Conservation (phyloP, 2,797 vertebrate species). For the Thunnus albacares region DNA sequence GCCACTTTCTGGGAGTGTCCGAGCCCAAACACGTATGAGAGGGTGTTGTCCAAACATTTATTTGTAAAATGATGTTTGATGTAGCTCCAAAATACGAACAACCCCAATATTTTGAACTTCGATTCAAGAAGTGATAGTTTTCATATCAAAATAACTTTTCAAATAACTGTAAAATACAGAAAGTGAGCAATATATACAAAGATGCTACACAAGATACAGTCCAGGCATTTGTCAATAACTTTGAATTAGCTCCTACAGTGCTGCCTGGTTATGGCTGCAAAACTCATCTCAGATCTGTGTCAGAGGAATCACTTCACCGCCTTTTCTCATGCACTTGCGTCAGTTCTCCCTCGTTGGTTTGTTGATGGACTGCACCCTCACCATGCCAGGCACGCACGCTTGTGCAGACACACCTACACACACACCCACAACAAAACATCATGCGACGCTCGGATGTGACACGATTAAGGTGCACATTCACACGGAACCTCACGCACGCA, state of each 20-base stretch:
- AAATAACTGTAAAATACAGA: slow-evolving; percentile 12
- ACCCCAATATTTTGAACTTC: slow-evolving; percentile 18
- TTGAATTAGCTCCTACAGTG: slow-evolving; percentile 43
- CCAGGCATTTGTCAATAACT: slow-evolving; percentile 37
- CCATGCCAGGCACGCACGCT: slow-evolving; percentile 46
- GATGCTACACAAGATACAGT: slow-evolving; percentile 24
- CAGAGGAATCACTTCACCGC: slow-evolving; percentile 49
- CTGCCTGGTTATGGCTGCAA: slow-evolving; percentile 38
- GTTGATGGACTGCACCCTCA: slow-evolving; percentile 68
- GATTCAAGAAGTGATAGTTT: neutral
- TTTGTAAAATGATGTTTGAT: slow-evolving; percentile 10
- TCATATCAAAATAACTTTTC: slow-evolving; percentile 14
- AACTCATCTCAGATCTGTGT: slow-evolving; percentile 55
- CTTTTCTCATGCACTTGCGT: slow-evolving; percentile 51
- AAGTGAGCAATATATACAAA: neutral
- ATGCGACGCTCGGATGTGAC: slow-evolving; percentile 3
- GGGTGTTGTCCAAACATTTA: neutral
- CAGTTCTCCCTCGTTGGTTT: slow-evolving; percentile 71
- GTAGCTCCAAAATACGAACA: slow-evolving; percentile 1
- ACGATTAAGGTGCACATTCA: slow-evolving; percentile 44
- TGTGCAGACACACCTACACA: slow-evolving; percentile 8
- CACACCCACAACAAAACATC: slow-evolving; percentile 19
- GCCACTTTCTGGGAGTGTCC: neutral
- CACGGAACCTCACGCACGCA: slow-evolving; percentile 12
- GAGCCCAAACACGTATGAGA: neutral